Base-by-base conservation (phyloP, 2,113 vertebrate species). In the Poeciliopsis occidentalis region DNA sequence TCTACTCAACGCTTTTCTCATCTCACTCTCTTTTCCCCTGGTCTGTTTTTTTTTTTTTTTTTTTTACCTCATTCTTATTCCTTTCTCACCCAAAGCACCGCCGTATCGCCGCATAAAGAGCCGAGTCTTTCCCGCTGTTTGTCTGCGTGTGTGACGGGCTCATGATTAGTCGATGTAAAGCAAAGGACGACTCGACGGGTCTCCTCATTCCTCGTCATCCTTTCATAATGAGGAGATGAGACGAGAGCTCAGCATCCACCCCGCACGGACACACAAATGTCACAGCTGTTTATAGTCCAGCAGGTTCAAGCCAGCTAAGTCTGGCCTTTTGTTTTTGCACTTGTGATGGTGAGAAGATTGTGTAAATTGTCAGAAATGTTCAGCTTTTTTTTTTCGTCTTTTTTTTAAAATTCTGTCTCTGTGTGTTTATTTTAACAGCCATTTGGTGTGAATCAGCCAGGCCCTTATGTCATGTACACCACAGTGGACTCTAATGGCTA, bases 381-480 rank as follows among this genome's bases (percentile, higher is more conserved):
- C 57, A 22, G 0, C 0, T 71, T 51, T 22, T 70, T 77, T n/a
- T 51, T 22, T 70, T 77, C 74, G 31, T 39, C 22, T 54, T 77
- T 39, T n/a, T 54, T 77, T 37, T 12, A 11, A 12, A 37, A 37
- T 12, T 37, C 10, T 79, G 7, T 78, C 10, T 78, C 10, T 30
- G 1, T 83, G n/a, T 89, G 57, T 84, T 26, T 77, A 1, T 34
- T 76, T 31, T 84, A 85, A 12, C 88, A 99, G 97, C 97, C 97
- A 51, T 98, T 98, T 30, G 98, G 98, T 80, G 98, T 99, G 34
- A 99, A 99, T 84, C 98, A 99, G 78, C 98, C 98, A 8, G 98
- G 98, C 61, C 97, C 98, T 17, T 99, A 99, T 71, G 96, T 99
- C 91, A 98, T 94, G 96, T 99, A 99, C 88, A 99, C 95, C 60